Conservation (phyloP, 1,140 invertebrate species). For the Drosophila malerkotliana region DNA sequence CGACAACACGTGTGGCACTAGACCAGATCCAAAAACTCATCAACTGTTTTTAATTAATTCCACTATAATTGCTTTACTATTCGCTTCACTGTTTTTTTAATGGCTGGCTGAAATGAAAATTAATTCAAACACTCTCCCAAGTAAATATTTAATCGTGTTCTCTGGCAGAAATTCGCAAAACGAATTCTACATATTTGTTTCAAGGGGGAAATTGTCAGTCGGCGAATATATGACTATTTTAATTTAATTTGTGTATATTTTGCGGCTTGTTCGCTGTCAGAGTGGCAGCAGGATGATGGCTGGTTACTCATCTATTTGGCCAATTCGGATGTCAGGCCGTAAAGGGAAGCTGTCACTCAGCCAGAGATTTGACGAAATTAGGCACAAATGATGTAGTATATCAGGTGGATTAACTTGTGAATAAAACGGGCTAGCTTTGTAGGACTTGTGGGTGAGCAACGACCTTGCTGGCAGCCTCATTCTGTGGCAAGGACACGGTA, state of each 20-base stretch:
- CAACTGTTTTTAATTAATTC: constrained; percentile 2
- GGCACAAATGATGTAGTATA: constrained; percentile 1
- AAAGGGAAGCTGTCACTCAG: constrained; percentile 57
- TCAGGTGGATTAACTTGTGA: constrained; percentile 9
- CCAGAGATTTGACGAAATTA: not conserved
- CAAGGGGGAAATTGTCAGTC: constrained; percentile 9
- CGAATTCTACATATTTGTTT: constrained; percentile 5
- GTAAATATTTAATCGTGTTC: constrained; percentile 29
- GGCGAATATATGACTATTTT: constrained; percentile 40
- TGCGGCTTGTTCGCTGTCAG: constrained; percentile 37
- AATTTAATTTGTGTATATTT: constrained; percentile 28
- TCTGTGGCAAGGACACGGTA: constrained; percentile 21
- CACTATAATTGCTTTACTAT: not conserved
- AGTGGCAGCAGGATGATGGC: constrained; percentile 13
- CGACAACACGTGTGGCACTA: constrained; percentile 10
- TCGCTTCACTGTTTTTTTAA: not conserved
- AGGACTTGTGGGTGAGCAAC: not conserved
- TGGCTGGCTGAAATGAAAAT: not conserved
- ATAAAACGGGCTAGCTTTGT: constrained; percentile 2
- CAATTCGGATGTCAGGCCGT: constrained; percentile 48
- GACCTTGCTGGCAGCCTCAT: constrained; percentile 25
- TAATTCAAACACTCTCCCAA: constrained; percentile 8
- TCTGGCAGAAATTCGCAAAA: constrained; percentile 5
- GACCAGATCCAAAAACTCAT: constrained; percentile 10
- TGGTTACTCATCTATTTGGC: constrained; percentile 48